Conservation (phyloP, 37 sponge, comb jelly and placozoan genomes). For the Tethya wilhelma region DNA sequence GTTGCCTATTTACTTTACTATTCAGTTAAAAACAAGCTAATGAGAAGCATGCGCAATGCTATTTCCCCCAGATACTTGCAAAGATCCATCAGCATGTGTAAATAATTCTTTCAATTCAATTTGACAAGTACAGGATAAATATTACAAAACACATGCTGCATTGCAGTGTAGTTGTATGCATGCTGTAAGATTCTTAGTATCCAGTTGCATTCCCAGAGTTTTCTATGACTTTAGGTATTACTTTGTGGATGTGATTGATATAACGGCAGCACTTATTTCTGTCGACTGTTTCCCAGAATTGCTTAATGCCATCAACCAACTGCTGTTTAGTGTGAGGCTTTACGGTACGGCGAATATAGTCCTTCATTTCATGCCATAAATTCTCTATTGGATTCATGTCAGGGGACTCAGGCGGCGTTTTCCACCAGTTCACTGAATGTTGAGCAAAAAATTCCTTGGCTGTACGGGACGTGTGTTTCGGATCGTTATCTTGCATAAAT, state of each 20-base stretch:
- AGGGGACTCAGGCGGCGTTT: conserved; percentile 35
- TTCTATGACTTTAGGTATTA: conserved; percentile 27
- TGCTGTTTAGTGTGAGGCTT: conserved; percentile 25
- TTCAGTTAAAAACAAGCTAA: too few relatives aligned
- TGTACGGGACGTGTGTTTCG: conserved; percentile 23
- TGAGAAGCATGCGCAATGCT: too few relatives aligned
- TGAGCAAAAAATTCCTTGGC: conserved; percentile 13
- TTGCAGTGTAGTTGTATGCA: too few relatives aligned
- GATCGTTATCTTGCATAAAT: conserved; percentile 50
- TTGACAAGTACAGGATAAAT: too few relatives aligned
- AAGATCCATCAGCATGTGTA: too few relatives aligned
- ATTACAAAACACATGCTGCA: too few relatives aligned
- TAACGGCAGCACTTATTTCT: conserved; percentile 11
- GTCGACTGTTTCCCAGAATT: conserved; percentile 39
- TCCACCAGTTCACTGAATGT: conserved; percentile 33
- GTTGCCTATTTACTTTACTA: too few relatives aligned
- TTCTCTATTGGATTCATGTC: conserved; percentile 41
- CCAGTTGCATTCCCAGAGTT: too few relatives aligned
- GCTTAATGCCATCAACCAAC: conserved; percentile 23
- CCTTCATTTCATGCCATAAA: conserved; percentile 42
- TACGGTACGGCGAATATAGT: conserved; percentile 20
- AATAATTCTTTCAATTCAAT: too few relatives aligned
- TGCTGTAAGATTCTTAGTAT: too few relatives aligned
- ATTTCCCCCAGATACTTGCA: too few relatives aligned
- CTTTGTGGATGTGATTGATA: conserved; percentile 32